A percentile compares a stretch with the other conserved stretches of the same genome.
These are phyloP conservation scores for Ruditapes philippinarum DNA, from an alignment of 1,140 invertebrate species.

Conservation along the genomic window DNA sequence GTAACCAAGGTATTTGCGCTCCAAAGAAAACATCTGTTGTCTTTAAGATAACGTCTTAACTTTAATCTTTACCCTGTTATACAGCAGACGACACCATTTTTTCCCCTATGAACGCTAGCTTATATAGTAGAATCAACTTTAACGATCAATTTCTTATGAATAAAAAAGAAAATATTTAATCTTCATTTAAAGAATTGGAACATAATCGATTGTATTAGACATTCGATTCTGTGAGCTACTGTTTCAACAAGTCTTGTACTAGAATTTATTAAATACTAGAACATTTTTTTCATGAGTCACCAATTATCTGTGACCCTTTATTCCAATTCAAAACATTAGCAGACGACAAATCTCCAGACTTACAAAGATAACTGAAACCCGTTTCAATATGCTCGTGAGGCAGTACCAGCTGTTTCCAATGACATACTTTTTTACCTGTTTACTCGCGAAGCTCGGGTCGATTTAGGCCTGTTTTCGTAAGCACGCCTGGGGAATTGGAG, in stretches of 20 bases:
- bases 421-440: slow-evolving; percentile 14
- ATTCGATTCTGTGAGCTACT: too few relatives aligned
- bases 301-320: too few relatives aligned
- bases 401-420: neutral
- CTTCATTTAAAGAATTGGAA: too few relatives aligned
- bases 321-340: neutral
- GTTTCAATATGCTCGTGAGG: too few relatives aligned
- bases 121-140: too few relatives aligned
- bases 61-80: slow-evolving; percentile 10
- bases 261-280: slow-evolving; percentile 16
- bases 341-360: neutral
- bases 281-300: too few relatives aligned
- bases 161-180: too few relatives aligned
- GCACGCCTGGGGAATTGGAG: neutral
- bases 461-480: neutral
- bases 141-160: too few relatives aligned
- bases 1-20: slow-evolving; percentile 46
- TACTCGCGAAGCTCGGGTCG: neutral
- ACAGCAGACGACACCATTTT: slow-evolving; percentile 46
- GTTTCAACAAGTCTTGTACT: neutral
- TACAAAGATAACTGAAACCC: too few relatives aligned
- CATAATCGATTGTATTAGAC: too few relatives aligned
- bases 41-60: slow-evolving; percentile 38
- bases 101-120: too few relatives aligned
- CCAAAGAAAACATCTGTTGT: slow-evolving; percentile 60